Base-by-base conservation (phyloP, 37 sponge, comb jelly and placozoan genomes). In the Lycopodina hypogea region DNA sequence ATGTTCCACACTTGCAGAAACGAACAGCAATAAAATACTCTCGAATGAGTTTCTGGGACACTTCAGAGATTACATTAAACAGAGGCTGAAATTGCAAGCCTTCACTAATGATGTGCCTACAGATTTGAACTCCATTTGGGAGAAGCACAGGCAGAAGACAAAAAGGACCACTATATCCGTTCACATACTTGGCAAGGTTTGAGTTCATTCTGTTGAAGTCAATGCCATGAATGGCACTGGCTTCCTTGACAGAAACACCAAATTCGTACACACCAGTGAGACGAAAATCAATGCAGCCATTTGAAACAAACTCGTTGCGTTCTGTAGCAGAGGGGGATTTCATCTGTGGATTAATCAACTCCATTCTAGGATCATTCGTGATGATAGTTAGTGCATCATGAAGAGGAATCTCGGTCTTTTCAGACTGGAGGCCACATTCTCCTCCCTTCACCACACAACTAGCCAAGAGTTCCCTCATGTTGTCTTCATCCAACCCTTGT, bases 1-100 rank as follows among this genome's bases (percentile, higher is more conserved):
- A 90, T 70, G 75, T 78, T 48, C 90, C 90, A 84, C 90, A 90
- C 40, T 84, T 84, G 56, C 90, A 90, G 56, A 72, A 76, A 0
- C 85, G 78, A 15, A 90, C 90, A 50, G 90, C 85, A 71, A 72
- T 77, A 42, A 70, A 90, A 24, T 67, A 84, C 29, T 85, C 73
- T 0, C 0, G 57, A 30, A 84, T 61, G 38, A 90, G 26, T 56
- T 77, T 84, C 34, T 68, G 67, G 38, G 78, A 81, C 12, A 81
- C 57, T 18, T 76, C 73, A 1, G 26, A 32, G 8, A 80, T 68
- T 0, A 81, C 9, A 1, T 71, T n/a, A 85, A 85, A 90, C 3
- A 73, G 29, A 29, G 64, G 36, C 11, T 36, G 66, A 56, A 89
- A 75, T 53, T 58, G 60, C 17, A 39, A 62, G 17, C 59, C 68